phyloP scores from a whole-genome alignment of 2,113 vertebrate species.

The Cardinalis cardinalis region DNA sequence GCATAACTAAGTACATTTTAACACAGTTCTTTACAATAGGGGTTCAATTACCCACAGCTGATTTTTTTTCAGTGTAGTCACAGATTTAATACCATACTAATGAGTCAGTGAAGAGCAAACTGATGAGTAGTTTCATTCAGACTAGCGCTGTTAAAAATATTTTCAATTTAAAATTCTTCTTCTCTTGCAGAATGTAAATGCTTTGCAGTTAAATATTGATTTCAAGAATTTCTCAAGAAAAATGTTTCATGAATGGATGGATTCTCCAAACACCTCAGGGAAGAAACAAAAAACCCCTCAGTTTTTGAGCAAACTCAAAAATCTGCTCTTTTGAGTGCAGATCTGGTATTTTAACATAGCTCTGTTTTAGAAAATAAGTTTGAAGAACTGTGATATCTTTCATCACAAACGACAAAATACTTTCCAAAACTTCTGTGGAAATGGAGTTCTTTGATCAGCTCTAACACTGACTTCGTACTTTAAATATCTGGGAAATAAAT shows the following conservation, averaged over 20 bases:
- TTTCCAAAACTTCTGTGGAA: neutral
- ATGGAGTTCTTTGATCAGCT: neutral
- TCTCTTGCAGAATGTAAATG: neutral
- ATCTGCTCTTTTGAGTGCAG: neutral
- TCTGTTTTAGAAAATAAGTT: neutral
- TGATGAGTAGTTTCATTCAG: constrained; percentile 30
- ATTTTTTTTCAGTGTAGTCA: constrained; percentile 40
- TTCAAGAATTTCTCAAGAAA: neutral
- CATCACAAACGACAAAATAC: neutral
- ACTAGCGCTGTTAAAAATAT: neutral
- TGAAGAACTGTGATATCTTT: neutral
- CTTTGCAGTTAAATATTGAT: constrained; percentile 6
- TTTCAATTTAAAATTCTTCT: constrained; percentile 30
- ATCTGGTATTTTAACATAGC: neutral
- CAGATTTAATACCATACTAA: constrained; percentile 50
- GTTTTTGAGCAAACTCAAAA: neutral
- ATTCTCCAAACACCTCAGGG: neutral
- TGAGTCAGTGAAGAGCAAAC: constrained; percentile 51
- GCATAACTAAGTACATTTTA: constrained; percentile 51
- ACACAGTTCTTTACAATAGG: constrained; percentile 40
- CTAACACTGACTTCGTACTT: neutral
- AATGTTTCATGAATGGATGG: neutral
- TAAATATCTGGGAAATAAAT: neutral
- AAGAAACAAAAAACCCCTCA: neutral
- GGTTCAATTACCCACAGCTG: constrained; percentile 49